Base-by-base conservation (phyloP, 2,113 vertebrate species). In the Plecturocebus donacophilus region DNA sequence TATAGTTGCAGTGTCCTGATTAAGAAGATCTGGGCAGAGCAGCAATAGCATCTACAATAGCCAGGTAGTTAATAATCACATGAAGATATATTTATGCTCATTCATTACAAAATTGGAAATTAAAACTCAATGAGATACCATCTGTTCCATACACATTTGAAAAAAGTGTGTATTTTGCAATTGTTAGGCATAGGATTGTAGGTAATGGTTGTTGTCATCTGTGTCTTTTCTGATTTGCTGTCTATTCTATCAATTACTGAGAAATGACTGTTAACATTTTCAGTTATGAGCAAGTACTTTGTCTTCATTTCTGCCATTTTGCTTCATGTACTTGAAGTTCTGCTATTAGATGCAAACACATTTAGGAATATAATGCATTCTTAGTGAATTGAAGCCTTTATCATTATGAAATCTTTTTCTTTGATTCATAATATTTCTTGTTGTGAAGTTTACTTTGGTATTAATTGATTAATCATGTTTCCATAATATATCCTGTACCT, bases 391-490 rank as follows among this genome's bases (percentile, higher is more conserved):
- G 54, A 95, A 87, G 35, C 20, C 25, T 73, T 73, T 56, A 21
- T 86, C 54, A 45, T 86, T 83, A 82, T 82, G 71, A 66, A n/a
- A 40, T 87, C 32, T 42, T 92, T 97, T 87, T n/a, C n/a, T 80
- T 89, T 87, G 58, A 89, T 71, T 81, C 27, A 10, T 75, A 95
- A 42, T 80, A 73, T n/a, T 79, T 12, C 17, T 95, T 93, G 14
- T 95, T 84, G 87, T 87, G 13, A 79, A 85, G 8, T 91, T 88
- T 88, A 73, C 5, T 95, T 80, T 94, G 19, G 30, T 70, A 61
- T 66, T 91, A 84, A 87, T 76, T 93, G 54, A 77, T 81, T 90
- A 54, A 71, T 86, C 56, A 54, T 81, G 58, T 95, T 94, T 81
- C 25, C 38, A 32, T 89, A 91, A 80, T 84, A 73, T 35, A 87